phyloP scores from a whole-genome alignment of 2,113 vertebrate genomes.

The Dicentrarchus labrax region DNA sequence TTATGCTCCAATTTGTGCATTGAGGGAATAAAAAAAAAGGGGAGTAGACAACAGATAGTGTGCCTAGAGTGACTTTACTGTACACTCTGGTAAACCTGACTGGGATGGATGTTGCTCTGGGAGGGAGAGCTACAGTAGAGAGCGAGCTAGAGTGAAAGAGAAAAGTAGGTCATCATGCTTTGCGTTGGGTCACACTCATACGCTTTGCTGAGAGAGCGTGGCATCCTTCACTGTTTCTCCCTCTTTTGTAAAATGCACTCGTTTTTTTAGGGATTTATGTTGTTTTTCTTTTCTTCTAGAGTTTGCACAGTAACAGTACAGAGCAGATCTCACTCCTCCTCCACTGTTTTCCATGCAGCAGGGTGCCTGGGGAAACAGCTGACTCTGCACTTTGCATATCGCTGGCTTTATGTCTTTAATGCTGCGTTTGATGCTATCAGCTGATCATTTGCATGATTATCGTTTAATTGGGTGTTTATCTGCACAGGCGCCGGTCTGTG shows the following conservation, averaged over 20 bases:
- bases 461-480: constrained; percentile 27
- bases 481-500: constrained; percentile 13
- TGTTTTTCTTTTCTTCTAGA: constrained; percentile 8
- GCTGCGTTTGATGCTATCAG: constrained; percentile 37
- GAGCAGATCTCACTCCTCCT: not conserved
- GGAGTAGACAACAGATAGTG: constrained; percentile 50
- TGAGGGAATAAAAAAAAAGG: constrained; percentile 36
- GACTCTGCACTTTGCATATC: constrained; percentile 42
- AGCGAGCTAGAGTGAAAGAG: constrained; percentile 50
- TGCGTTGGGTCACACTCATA: constrained; percentile 73
- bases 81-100: constrained; percentile 79
- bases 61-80: constrained; percentile 80
- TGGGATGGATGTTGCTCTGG: constrained; percentile 69
- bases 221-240: constrained; percentile 58
- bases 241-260: constrained; percentile 21
- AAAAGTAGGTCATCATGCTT: constrained; percentile 85
- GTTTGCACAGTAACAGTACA: not conserved
- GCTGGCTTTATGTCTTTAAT: constrained; percentile 34
- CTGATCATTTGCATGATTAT: constrained; percentile 43
- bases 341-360: constrained; percentile 19
- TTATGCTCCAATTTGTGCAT: constrained; percentile 59
- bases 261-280: constrained; percentile 22
- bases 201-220: constrained; percentile 64
- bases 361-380: constrained; percentile 32
- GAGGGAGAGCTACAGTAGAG: constrained; percentile 69